Conservation (phyloP, 2,797 vertebrate species). For the Lacerta agilis region DNA sequence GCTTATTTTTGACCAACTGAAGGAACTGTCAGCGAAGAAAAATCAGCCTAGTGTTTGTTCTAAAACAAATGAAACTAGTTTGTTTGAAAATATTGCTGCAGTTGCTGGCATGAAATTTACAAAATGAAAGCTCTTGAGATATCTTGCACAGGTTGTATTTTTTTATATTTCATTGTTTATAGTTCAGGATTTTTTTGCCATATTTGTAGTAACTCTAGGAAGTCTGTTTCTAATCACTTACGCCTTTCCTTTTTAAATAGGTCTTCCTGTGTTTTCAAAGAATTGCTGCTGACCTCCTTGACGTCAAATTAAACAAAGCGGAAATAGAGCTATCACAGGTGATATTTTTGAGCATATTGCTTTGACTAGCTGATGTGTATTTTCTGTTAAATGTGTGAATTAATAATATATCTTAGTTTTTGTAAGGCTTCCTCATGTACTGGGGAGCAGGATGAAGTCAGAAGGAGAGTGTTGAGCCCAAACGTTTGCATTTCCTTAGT, state of each 20-base stretch:
- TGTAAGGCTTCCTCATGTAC: too few relatives aligned
- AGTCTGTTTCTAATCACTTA: slow-evolving; percentile 79
- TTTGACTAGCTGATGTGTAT: slow-evolving; percentile 17
- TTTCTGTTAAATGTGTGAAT: slow-evolving; percentile 5
- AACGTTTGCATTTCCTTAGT: not conserved
- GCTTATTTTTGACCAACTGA: slow-evolving; percentile 39
- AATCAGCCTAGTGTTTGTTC: slow-evolving; percentile 50
- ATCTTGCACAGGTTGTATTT: slow-evolving; percentile 66
- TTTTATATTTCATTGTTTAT: slow-evolving; percentile 74
- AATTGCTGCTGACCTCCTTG: slow-evolving; percentile 95
- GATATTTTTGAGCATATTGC: slow-evolving; percentile 71
- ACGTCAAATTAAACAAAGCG: slow-evolving; percentile 98
- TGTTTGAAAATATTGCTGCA: slow-evolving; percentile 40
- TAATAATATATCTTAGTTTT: slow-evolving; percentile 18
- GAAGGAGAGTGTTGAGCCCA: not conserved
- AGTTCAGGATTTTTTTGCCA: slow-evolving; percentile 65
- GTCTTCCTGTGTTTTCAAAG: slow-evolving; percentile 98
- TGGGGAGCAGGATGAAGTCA: not conserved
- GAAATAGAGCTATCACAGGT: slow-evolving; percentile 99
- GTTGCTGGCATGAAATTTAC: slow-evolving; percentile 68
- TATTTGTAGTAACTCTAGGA: slow-evolving; percentile 72
- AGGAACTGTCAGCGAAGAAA: slow-evolving; percentile 41
- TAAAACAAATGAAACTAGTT: slow-evolving; percentile 63
- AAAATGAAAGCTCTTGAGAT: slow-evolving; percentile 69
- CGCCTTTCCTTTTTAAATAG: slow-evolving; percentile 81